Conservation (phyloP, 2,113 vertebrate species). For the Rhea pennata region DNA sequence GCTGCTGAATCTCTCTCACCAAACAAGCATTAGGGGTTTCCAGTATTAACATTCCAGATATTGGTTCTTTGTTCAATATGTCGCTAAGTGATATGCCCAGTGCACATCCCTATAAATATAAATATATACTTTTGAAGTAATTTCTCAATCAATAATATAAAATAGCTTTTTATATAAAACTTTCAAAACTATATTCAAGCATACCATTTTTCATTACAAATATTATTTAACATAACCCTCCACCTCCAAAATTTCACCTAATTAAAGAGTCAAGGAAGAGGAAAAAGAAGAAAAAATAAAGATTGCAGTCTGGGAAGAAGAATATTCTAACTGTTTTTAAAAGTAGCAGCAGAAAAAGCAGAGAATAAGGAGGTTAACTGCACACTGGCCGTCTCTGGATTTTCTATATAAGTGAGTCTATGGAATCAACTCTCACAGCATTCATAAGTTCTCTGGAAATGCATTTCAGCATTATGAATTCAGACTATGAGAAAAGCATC, state of each 20-base stretch:
- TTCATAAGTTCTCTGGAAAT: neutral
- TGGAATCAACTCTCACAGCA: neutral
- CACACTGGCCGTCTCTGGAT: neutral
- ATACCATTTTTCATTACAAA: neutral
- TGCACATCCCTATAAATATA: neutral
- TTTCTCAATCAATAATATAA: neutral
- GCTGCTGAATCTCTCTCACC: neutral
- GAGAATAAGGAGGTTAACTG: neutral
- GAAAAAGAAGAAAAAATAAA: neutral
- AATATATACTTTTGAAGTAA: neutral
- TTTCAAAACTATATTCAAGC: neutral
- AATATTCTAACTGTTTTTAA: neutral
- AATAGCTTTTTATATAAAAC: neutral
- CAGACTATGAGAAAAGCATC: neutral
- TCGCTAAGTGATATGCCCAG: neutral
- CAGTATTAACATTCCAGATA: neutral
- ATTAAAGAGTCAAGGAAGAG: neutral
- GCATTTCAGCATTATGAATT: neutral
- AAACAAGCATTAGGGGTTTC: neutral
- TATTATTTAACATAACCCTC: neutral
- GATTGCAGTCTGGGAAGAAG: neutral
- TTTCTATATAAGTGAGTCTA: neutral
- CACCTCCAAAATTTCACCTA: rapidly evolving
- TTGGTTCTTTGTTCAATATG: neutral
- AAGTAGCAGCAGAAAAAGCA: neutral